Conservation (phyloP, 2,113 vertebrate genomes). For the Tragelaphus buxtoni region DNA sequence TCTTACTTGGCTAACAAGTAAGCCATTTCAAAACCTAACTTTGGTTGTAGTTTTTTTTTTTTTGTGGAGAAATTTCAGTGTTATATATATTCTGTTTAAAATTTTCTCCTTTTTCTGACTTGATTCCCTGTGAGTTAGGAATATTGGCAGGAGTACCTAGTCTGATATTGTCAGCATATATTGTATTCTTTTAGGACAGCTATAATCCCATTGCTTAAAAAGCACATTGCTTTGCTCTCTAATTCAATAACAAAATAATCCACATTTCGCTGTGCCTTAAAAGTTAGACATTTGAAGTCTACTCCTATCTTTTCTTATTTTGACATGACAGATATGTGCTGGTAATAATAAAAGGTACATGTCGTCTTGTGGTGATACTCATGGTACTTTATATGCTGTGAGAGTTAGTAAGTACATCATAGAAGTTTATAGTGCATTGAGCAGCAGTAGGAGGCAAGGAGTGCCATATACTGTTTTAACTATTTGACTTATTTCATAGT, state of each 20-base stretch:
- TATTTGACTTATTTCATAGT: background rate
- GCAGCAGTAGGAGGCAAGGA: background rate
- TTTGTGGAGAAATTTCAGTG: background rate
- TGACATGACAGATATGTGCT: background rate
- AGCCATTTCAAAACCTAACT: background rate
- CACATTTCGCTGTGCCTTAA: background rate
- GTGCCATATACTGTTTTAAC: background rate
- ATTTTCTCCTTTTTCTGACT: background rate
- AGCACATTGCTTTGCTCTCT: background rate
- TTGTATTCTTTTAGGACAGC: slow-evolving; percentile 1
- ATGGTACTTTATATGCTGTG: background rate
- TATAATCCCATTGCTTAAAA: background rate
- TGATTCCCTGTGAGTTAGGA: background rate
- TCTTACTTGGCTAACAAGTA: background rate
- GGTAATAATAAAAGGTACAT: background rate
- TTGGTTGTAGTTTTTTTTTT: background rate
- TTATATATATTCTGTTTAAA: background rate
- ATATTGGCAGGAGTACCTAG: background rate
- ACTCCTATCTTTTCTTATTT: background rate
- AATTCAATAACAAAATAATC: background rate
- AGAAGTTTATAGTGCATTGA: background rate
- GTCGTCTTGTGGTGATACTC: background rate
- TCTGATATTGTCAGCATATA: background rate
- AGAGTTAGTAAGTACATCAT: background rate
- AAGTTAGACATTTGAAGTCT: background rate